phyloP scores from a whole-genome alignment of 2,888 invertebrate species.

The Lysandra coridon region DNA sequence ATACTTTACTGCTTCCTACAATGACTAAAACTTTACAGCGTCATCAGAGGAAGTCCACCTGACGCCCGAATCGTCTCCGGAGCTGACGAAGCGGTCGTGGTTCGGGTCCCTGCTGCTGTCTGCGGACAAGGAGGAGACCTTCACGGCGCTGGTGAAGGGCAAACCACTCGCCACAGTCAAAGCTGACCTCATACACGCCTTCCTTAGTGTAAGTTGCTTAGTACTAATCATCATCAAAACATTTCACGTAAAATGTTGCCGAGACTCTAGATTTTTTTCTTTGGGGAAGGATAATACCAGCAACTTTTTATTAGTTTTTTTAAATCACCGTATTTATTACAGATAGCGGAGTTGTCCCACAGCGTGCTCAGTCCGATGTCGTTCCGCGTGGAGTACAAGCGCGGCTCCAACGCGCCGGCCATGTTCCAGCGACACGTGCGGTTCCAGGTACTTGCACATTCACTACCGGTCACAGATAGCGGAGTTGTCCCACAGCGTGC shows the following conservation, averaged over 20 bases:
- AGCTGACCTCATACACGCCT: conserved; percentile 98
- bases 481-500: conserved; percentile 97
- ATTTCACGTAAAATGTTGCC: too few species aligned
- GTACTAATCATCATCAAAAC: too few species aligned
- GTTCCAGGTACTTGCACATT: conserved; percentile 84
- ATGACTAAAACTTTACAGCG: conserved; percentile 67
- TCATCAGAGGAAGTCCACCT: conserved; percentile 95
- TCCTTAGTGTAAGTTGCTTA: conserved; percentile 88
- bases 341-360: conserved; percentile 98
- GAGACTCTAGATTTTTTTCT: too few species aligned
- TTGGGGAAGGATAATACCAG: too few species aligned
- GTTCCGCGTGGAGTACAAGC: conserved; percentile 98
- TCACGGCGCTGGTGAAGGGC: conserved; percentile 97
- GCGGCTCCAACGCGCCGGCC: conserved; percentile 95
- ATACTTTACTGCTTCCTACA: too few species aligned
- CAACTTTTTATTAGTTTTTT: too few species aligned
- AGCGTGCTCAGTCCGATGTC: conserved; percentile 99
- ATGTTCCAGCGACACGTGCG: conserved; percentile 98
- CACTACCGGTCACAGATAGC: conserved; percentile 85
- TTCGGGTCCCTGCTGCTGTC: conserved; percentile 98
- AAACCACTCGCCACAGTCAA: conserved; percentile 98
- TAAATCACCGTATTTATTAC: conserved; percentile 36
- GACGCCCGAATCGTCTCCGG: conserved; percentile 97
- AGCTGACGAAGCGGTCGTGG: conserved; percentile 98
- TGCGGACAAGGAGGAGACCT: conserved; percentile 98